Percentiles rank a stretch among this genome's conserved stretches.
Evolutionary conservation across 2,888 invertebrate genomes (phyloP).

Genomic region (Chrysopilus asiliformis): DNA sequence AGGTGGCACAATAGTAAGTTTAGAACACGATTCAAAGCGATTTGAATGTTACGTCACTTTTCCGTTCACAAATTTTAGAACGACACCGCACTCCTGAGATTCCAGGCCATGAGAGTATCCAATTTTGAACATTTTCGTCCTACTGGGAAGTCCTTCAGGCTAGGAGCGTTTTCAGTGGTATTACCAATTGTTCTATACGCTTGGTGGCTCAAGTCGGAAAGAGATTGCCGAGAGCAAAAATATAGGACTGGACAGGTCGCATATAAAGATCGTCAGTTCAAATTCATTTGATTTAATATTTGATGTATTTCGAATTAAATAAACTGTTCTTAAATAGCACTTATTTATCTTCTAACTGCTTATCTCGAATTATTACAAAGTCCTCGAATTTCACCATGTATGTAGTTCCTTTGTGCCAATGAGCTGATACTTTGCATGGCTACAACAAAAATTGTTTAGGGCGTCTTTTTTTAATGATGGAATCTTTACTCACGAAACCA

Average conservation of each 20-base stretch:
- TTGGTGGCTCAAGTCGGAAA: constrained; percentile 40
- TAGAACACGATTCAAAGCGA: constrained; percentile 8
- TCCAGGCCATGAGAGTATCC: constrained; percentile 53
- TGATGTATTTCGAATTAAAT: constrained; percentile 4
- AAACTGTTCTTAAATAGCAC: neutral
- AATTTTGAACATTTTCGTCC: constrained; percentile 54
- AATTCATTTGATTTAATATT: constrained; percentile 42
- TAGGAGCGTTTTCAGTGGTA: constrained; percentile 40
- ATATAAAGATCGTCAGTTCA: constrained; percentile 59
- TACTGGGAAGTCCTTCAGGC: constrained; percentile 41
- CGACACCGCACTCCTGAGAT: constrained; percentile 64
- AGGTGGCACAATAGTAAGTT: constrained; percentile 59
- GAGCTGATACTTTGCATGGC: constrained; percentile 96
- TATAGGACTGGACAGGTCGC: constrained; percentile 58
- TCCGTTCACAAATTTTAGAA: constrained; percentile 42
- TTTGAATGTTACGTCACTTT: neutral
- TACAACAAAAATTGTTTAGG: constrained; percentile 39
- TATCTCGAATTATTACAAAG: constrained; percentile 77
- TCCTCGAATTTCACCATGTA: constrained; percentile 99
- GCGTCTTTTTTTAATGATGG: neutral
- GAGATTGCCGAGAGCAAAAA: constrained; percentile 41
- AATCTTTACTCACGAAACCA: constrained; percentile 77
- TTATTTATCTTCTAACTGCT: constrained; percentile 79
- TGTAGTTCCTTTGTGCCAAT: constrained; percentile 99
- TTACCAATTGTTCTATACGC: constrained; percentile 43